Base-by-base conservation (phyloP, 2,113 vertebrate species). In the Ramphastos sulfuratus region DNA sequence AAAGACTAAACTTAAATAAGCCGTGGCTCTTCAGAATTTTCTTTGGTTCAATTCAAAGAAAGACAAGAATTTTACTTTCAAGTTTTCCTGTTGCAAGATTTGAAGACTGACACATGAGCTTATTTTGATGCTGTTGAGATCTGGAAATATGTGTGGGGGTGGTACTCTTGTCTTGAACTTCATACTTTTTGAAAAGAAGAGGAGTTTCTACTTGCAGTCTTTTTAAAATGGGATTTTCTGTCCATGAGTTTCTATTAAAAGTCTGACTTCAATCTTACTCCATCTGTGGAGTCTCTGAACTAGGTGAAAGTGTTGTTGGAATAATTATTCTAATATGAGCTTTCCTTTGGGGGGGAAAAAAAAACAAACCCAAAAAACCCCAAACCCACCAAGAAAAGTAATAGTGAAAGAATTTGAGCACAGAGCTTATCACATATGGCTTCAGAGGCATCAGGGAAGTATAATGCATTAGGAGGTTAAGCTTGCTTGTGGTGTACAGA, bases 41-140 rank as follows among this genome's bases (percentile, higher is more conserved):
- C 31, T 85, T 93, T 84, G 23, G 74, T 79, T 85, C 44, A 52
- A 75, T 52, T 87, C 21, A 76, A 61, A 35, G 69, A 67, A 90
- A 89, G 42, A n/a, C 58, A 87, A 84, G 44, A 78, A 27, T 93
- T 94, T 91, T 82, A 37, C 58, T 82, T 76, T n/a, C 35, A 94
- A 87, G 33, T 48, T 60, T 81, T 94, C 63, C 23, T 83, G 28
- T 66, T 76, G 52, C 65, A 85, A 77, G 88, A 54, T 72, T 89
- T 78, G 59, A 84, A 84, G 76, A 63, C 46, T 95, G 82, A 91
- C 4, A 8, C 54, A 59, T 66, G 64, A 75, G 44, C 89, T 96
- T 94, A 89, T 95, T 96, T 89, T 82, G 86, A 87, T 94, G 83
- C 70, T 93, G 90, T 91, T 78, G 72, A 91, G 89, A 90, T 79